These are phyloP conservation scores for Heliconius hortense DNA, from an alignment of 2,888 invertebrate species.

Conservation along the genomic window DNA sequence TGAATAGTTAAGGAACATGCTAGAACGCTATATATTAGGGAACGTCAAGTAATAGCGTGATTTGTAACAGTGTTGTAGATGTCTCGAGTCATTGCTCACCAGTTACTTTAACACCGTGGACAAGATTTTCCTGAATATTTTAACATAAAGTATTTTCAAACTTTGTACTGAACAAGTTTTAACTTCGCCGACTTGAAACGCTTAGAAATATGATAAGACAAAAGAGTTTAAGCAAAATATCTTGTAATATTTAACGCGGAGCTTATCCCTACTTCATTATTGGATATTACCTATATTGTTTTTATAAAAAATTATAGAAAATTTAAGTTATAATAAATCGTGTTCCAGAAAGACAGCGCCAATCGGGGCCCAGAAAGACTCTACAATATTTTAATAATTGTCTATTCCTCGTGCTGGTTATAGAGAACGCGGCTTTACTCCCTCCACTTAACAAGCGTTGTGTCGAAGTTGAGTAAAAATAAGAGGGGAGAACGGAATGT, in stretches of 20 bases:
- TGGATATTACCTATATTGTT: background rate
- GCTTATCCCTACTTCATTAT: background rate
- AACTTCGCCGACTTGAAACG: background rate
- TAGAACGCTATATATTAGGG: slow-evolving; percentile 27
- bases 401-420: too few species aligned
- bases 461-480: too few species aligned
- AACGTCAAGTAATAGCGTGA: slow-evolving; percentile 31
- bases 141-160: slow-evolving; percentile 18
- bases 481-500: rapidly evolving
- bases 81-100: slow-evolving; percentile 24
- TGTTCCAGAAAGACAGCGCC: background rate
- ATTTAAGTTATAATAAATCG: background rate
- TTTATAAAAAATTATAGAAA: background rate
- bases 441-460: too few species aligned
- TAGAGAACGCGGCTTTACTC: too few species aligned
- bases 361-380: too few species aligned
- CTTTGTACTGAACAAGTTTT: slow-evolving; percentile 1
- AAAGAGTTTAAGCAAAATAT: slow-evolving; percentile 7
- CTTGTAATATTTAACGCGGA: background rate
- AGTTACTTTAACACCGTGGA: slow-evolving; percentile 24
- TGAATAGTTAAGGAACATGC: slow-evolving; percentile 24
- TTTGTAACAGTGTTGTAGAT: slow-evolving; percentile 23
- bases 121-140: slow-evolving; percentile 16
- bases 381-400: background rate
- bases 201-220: slow-evolving; percentile 20